phyloP scores from a whole-genome alignment of 2,888 invertebrate genomes.

The Leptinotarsa peninsularis region DNA sequence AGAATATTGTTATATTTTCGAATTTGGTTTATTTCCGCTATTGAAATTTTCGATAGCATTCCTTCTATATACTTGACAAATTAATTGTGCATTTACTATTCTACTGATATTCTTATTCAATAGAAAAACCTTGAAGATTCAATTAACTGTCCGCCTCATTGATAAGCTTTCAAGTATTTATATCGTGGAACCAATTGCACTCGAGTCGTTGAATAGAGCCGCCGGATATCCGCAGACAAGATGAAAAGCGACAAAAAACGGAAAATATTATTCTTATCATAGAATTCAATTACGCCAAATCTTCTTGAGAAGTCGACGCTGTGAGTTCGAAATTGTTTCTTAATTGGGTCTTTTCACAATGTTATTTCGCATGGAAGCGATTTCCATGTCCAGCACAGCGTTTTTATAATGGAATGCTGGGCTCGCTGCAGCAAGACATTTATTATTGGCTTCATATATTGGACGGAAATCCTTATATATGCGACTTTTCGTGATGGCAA shows the following conservation, averaged over 20 bases:
- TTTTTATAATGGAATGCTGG: slow-evolving; percentile 53
- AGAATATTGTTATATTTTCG: too few species aligned
- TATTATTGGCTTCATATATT: slow-evolving; percentile 48
- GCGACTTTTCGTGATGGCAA: slow-evolving; percentile 32
- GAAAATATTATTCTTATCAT: slow-evolving; percentile 57
- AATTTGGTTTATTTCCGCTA: too few species aligned
- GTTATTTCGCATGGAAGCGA: slow-evolving; percentile 57
- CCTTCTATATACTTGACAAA: too few species aligned
- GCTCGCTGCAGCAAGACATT: slow-evolving; percentile 33
- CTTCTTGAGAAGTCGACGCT: slow-evolving; percentile 52
- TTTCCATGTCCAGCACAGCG: slow-evolving; percentile 57
- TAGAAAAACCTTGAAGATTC: not conserved
- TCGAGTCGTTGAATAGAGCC: not conserved
- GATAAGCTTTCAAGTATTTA: not conserved
- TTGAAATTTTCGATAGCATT: too few species aligned
- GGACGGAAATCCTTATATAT: slow-evolving; percentile 40
- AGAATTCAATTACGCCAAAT: slow-evolving; percentile 61
- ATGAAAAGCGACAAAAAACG: slow-evolving; percentile 9
- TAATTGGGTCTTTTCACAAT: slow-evolving; percentile 49
- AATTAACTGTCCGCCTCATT: not conserved
- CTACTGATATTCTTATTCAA: not conserved
- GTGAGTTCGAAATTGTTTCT: slow-evolving; percentile 48
- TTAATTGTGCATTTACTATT: too few species aligned
- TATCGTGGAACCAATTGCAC: not conserved
- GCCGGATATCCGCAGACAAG: not conserved